Evolutionary conservation across 2,113 vertebrate genomes (phyloP).

Genomic region (Gadus macrocephalus): DNA sequence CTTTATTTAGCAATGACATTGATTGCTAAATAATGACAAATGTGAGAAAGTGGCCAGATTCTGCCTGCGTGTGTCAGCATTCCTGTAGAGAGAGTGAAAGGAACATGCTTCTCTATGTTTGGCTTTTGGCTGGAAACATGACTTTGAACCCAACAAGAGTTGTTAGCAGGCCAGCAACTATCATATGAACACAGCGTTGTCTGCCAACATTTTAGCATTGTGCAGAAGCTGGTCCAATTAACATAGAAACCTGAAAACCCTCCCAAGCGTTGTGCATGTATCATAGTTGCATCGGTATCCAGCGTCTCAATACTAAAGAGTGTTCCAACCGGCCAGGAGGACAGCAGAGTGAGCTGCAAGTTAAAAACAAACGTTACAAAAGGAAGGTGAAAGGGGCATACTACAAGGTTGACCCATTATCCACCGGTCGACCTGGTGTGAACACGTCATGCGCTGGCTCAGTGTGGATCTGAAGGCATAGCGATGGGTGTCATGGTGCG

Average conservation of each 20-base stretch:
- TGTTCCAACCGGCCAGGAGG: constrained; percentile 1
- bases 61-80: too few relatives aligned
- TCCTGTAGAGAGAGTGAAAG: too few relatives aligned
- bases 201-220: background rate
- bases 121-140: background rate
- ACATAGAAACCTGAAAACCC: too few relatives aligned
- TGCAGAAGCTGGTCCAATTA: background rate
- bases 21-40: too few relatives aligned
- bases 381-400: constrained; percentile 1
- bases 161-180: background rate
- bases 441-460: constrained; percentile 23
- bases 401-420: constrained; percentile 41
- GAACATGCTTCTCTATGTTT: too few relatives aligned
- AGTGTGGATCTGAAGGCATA: background rate
- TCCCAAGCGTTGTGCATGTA: background rate
- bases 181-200: background rate
- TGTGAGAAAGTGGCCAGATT: too few relatives aligned
- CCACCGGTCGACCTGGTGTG: constrained; percentile 10
- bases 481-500: background rate
- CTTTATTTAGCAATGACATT: background rate
- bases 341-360: constrained; percentile 6
- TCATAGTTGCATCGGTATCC: background rate
- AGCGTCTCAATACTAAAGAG: too few relatives aligned
- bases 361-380: constrained; percentile 23
- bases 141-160: background rate